These are phyloP conservation scores for Odontothrips loti DNA, from an alignment of 2,888 invertebrate genomes.

Conservation along the genomic window DNA sequence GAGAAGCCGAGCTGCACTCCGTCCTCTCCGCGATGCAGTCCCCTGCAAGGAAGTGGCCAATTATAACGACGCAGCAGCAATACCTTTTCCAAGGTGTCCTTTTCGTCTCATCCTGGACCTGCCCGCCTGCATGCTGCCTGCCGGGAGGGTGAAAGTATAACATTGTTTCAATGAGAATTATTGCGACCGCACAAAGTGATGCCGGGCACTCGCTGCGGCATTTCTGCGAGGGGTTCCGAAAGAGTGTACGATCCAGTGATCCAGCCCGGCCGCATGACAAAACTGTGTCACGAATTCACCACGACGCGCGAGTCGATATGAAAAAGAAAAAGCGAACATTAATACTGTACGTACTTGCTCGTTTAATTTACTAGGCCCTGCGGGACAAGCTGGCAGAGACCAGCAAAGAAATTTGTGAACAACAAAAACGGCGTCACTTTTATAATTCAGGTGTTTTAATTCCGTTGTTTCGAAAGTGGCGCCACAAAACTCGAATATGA, in stretches of 20 bases:
- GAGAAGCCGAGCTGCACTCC: background rate
- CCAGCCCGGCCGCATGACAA: no score
- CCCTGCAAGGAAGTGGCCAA: conserved; percentile 1
- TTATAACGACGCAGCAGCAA: background rate
- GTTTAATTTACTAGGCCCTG: no score
- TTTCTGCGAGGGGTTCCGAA: background rate
- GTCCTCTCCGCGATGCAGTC: no score
- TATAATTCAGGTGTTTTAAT: background rate
- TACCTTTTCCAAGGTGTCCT: background rate
- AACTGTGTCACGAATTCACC: no score
- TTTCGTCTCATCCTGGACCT: background rate
- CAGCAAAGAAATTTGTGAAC: background rate
- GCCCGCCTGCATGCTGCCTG: background rate
- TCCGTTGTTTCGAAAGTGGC: background rate
- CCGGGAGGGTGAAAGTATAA: background rate
- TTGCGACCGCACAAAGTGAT: background rate
- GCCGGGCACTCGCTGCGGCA: no score
- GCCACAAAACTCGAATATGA: background rate
- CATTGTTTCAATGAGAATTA: conserved; percentile 6
- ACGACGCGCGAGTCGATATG: no score
- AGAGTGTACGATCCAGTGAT: background rate
- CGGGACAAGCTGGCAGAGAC: no score
- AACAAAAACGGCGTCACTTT: background rate
- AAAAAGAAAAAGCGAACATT: no score
- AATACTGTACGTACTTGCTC: no score